phyloP scores from a whole-genome alignment of 2,888 invertebrate genomes.

The Ypsolopha scabrella region DNA sequence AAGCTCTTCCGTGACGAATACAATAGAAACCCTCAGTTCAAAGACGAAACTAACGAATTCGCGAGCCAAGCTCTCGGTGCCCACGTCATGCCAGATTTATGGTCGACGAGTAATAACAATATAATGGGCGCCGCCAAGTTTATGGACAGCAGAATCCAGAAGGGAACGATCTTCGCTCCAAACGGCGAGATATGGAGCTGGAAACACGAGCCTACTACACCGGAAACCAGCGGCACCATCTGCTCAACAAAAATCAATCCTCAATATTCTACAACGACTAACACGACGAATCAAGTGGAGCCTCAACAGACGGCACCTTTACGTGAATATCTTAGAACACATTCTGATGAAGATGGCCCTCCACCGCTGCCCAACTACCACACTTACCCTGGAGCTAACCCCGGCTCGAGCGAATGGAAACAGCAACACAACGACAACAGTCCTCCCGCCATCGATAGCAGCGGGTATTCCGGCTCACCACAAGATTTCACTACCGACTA shows the following conservation, averaged over 20 bases:
- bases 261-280: conserved; percentile 53
- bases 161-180: conserved; percentile 63
- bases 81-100: conserved; percentile 54
- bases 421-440: conserved; percentile 28
- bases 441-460: conserved; percentile 21
- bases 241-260: conserved; percentile 61
- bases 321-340: conserved; percentile 44
- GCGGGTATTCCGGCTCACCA: conserved; percentile 22
- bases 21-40: conserved; percentile 63
- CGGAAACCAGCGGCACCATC: conserved; percentile 55
- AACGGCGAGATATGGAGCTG: conserved; percentile 68
- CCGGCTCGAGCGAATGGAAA: conserved; percentile 28
- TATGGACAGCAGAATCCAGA: conserved; percentile 51
- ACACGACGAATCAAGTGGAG: conserved; percentile 53
- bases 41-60: conserved; percentile 66
- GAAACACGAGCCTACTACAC: conserved; percentile 61
- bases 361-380: conserved; percentile 58
- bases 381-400: conserved; percentile 48
- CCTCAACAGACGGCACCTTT: conserved; percentile 58
- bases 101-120: conserved; percentile 52
- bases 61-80: conserved; percentile 55
- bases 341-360: conserved; percentile 48
- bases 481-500: conserved; percentile 22
- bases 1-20: conserved; percentile 67
- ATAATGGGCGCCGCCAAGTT: conserved; percentile 49